Evolutionary conservation across 2,113 vertebrate species (phyloP).

Genomic region (Bubo blakistoni): DNA sequence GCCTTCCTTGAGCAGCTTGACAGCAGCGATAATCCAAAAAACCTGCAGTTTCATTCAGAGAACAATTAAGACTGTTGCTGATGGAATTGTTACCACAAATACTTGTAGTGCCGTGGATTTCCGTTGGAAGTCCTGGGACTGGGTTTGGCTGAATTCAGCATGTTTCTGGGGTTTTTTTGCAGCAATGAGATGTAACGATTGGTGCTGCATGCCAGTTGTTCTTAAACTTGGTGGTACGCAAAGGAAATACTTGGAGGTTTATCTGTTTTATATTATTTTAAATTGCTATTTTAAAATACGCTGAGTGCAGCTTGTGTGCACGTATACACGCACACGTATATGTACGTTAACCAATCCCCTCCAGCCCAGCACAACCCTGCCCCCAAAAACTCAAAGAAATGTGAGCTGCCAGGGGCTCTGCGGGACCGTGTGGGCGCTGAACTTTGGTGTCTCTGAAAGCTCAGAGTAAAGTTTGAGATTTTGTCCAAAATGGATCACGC

Average conservation of each 20-base stretch:
- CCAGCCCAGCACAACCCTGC: neutral
- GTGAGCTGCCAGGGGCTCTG: neutral
- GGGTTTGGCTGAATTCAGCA: neutral
- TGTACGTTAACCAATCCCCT: fast-evolving
- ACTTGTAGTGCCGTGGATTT: neutral
- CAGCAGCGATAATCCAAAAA: neutral
- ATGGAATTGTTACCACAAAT: too few species aligned
- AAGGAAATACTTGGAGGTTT: neutral
- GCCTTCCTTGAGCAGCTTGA: neutral
- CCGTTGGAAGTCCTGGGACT: neutral
- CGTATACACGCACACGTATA: too few species aligned
- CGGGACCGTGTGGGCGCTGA: neutral
- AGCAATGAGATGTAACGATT: too few species aligned
- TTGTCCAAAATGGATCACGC: neutral
- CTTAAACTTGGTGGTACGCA: fast-evolving
- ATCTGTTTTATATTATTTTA: neutral
- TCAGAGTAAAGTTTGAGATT: neutral
- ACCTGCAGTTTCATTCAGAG: neutral
- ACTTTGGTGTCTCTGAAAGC: neutral
- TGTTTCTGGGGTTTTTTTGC: too few species aligned
- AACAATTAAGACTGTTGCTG: neutral
- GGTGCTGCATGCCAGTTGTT: neutral
- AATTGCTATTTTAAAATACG: neutral
- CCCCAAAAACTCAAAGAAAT: neutral
- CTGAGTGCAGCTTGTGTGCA: neutral